Conservation (phyloP, 2,113 vertebrate genomes). For the Calyptommatus sinebrachiatus region DNA sequence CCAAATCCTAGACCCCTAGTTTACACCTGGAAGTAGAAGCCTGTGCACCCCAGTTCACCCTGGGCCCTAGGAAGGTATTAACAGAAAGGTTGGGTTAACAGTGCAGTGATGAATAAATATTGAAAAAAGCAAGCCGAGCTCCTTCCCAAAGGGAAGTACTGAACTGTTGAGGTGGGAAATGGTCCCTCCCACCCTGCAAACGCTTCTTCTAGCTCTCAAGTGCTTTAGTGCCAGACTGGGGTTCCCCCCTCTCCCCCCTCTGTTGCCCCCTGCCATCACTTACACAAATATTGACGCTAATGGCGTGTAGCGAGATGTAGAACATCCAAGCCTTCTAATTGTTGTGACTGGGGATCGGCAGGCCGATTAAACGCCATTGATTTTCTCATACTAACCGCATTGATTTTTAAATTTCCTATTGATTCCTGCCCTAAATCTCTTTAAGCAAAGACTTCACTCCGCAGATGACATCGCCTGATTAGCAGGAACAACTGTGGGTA, state of each 20-base stretch:
- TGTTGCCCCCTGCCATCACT: conserved; percentile 55
- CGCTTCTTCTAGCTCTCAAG: conserved; percentile 4
- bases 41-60: neutral
- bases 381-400: conserved; percentile 94
- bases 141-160: conserved; percentile 13
- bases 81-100: neutral
- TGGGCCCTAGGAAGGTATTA: neutral
- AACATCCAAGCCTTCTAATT: conserved; percentile 94
- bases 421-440: conserved; percentile 93
- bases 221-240: conserved; percentile 35
- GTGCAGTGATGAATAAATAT: neutral
- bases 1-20: neutral
- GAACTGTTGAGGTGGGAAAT: neutral
- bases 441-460: conserved; percentile 76
- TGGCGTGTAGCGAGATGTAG: conserved; percentile 79
- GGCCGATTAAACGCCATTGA: conserved; percentile 95
- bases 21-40: neutral
- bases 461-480: conserved; percentile 77
- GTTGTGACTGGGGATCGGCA: conserved; percentile 96
- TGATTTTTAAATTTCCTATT: conserved; percentile 98
- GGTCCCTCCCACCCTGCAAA: neutral
- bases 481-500: conserved; percentile 52
- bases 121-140: neutral
- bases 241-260: conserved; percentile 42
- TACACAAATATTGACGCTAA: conserved; percentile 71